Evolutionary conservation across 2,113 vertebrate species (phyloP).

Genomic region (Pampusana beccarii): DNA sequence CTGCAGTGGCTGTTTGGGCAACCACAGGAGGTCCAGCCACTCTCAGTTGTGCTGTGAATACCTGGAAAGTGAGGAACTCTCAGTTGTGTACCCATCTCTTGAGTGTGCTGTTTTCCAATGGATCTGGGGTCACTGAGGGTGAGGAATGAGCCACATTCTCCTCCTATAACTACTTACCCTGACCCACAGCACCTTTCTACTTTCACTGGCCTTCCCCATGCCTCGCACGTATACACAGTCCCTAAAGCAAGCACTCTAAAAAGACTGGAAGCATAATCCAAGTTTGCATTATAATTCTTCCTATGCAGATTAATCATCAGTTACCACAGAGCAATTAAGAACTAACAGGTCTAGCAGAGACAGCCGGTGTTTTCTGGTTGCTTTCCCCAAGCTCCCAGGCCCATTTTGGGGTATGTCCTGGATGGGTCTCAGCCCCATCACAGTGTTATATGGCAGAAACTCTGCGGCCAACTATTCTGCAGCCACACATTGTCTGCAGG

Average conservation of each 20-base stretch:
- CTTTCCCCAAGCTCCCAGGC: background rate
- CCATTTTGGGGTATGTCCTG: background rate
- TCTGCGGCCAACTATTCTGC: background rate
- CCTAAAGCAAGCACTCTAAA: background rate
- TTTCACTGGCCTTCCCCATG: background rate
- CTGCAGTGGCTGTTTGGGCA: background rate
- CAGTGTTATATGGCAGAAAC: background rate
- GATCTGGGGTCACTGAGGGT: background rate
- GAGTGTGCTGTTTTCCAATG: background rate
- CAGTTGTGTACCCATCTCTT: too few relatives aligned
- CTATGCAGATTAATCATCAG: background rate
- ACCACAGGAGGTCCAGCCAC: background rate
- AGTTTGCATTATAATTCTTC: background rate
- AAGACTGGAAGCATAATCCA: background rate
- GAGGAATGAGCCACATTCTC: background rate
- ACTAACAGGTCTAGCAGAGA: background rate
- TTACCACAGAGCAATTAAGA: background rate
- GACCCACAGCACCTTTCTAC: background rate
- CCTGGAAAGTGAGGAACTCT: background rate
- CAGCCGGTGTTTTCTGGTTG: background rate
- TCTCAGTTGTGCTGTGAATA: background rate
- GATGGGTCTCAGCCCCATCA: rapidly evolving
- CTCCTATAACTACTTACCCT: background rate
- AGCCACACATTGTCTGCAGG: rapidly evolving
- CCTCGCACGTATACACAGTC: background rate